phyloP scores from a whole-genome alignment of 2,888 invertebrate species.

The Carpatolechia fugitivella region DNA sequence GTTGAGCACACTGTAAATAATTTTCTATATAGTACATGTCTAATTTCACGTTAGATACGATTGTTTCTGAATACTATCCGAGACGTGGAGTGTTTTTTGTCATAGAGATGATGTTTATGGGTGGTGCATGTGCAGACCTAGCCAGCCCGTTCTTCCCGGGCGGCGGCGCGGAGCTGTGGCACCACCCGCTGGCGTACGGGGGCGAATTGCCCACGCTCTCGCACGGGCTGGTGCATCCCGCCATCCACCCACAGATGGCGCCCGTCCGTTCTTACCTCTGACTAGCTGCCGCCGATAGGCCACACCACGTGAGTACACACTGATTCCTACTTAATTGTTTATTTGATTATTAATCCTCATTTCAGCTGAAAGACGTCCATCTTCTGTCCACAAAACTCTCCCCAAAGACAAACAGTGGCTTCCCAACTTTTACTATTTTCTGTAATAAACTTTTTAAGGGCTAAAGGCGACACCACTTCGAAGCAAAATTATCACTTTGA shows the following conservation, averaged over 20 bases:
- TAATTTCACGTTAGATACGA: neutral
- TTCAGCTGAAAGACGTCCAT: too few species aligned
- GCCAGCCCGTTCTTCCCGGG: conserved; percentile 96
- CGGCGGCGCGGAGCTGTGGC: conserved; percentile 95
- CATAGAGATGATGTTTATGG: conserved; percentile 12
- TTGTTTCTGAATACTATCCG: neutral
- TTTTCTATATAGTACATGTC: conserved; percentile 27
- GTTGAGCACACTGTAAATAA: conserved; percentile 68
- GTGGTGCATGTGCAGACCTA: conserved; percentile 84
- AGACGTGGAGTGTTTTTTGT: neutral
- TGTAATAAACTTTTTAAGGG: too few species aligned
- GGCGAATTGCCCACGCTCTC: conserved; percentile 92
- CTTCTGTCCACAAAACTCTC: too few species aligned
- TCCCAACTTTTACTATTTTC: too few species aligned
- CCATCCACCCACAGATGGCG: conserved; percentile 96
- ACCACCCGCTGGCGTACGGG: conserved; percentile 88
- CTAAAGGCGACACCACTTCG: too few species aligned
- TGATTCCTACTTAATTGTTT: too few species aligned
- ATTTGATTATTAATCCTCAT: too few species aligned
- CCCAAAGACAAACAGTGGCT: too few species aligned
- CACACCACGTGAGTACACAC: conserved; percentile 81
- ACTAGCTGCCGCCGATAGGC: conserved; percentile 94
- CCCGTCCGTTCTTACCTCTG: conserved; percentile 98
- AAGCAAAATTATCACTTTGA: too few species aligned
- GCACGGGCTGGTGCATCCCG: conserved; percentile 96